Evolutionary conservation across 1,140 invertebrate genomes (phyloP).

Genomic region (Ceratitis capitata): DNA sequence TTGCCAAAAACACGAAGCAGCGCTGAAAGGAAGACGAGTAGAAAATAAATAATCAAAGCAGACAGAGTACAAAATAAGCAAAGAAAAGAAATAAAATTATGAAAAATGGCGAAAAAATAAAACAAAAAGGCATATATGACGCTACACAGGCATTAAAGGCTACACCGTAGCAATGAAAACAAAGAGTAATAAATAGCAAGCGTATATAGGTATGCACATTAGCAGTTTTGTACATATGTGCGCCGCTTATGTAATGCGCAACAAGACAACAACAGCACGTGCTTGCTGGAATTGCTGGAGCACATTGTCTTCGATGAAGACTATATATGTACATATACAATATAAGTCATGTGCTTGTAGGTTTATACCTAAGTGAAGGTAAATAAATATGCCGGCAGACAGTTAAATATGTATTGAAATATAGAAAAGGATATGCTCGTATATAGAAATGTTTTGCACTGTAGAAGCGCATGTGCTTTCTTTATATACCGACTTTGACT

Average conservation of each 20-base stretch:
- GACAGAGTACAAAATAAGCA: not conserved
- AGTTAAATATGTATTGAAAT: too few relatives aligned
- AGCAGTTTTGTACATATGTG: not conserved
- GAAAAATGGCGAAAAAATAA: not conserved
- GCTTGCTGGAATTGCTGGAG: not conserved
- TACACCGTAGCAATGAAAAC: not conserved
- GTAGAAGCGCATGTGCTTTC: not conserved
- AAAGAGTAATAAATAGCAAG: conserved; percentile 13
- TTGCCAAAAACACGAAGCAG: conserved; percentile 27
- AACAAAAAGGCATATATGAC: not conserved
- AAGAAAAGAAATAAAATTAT: not conserved
- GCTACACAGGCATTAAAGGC: not conserved
- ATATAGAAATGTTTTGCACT: not conserved
- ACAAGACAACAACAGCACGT: conserved; percentile 26
- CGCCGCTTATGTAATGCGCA: conserved; percentile 16
- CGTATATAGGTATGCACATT: not conserved
- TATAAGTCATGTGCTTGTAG: not conserved
- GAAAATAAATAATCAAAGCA: not conserved
- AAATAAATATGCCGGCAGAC: not conserved
- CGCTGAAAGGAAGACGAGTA: not conserved
- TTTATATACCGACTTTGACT: not conserved
- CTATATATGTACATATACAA: too few relatives aligned
- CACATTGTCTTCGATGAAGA: not conserved
- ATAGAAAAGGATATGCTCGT: not conserved
- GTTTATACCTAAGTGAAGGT: not conserved